A percentile compares a stretch with the other conserved stretches of the same genome.
phyloP scores from a whole-genome alignment of 2,888 invertebrate genomes.

The Heteromurus nitidus region DNA sequence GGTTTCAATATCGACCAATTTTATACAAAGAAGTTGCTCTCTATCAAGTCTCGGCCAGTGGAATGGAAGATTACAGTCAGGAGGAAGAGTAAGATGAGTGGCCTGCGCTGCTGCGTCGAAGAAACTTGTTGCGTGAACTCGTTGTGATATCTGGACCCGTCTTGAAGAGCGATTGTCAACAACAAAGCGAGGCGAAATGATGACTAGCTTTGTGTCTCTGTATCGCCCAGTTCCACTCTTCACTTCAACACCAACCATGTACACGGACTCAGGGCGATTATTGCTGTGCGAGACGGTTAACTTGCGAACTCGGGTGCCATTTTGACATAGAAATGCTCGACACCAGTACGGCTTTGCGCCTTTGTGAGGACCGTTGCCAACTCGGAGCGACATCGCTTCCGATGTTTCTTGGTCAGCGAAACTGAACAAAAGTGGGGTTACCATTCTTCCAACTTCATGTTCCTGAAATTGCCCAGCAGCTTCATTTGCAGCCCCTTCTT shows the following conservation, averaged over 20 bases:
- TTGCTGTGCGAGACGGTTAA: conserved; percentile 77
- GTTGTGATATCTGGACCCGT: conserved; percentile 91
- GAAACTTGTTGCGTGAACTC: conserved; percentile 85
- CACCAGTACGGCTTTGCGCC: conserved; percentile 84
- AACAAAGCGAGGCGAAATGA: conserved; percentile 93
- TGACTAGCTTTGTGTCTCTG: conserved; percentile 92
- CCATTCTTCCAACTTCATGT: conserved; percentile 87
- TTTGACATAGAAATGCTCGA: conserved; percentile 88
- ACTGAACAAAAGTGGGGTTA: conserved; percentile 94
- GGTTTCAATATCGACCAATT: conserved; percentile 82
- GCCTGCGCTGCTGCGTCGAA: conserved; percentile 84
- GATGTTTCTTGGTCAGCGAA: conserved; percentile 93
- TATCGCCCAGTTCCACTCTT: conserved; percentile 92
- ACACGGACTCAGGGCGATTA: conserved; percentile 82
- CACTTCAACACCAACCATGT: conserved; percentile 92
- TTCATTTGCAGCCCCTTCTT: conserved; percentile 86
- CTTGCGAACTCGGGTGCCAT: conserved; percentile 82
- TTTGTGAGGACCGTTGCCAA: conserved; percentile 83
- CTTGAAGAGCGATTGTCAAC: conserved; percentile 89
- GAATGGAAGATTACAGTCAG: conserved; percentile 94
- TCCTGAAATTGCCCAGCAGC: conserved; percentile 93
- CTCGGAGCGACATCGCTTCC: conserved; percentile 81
- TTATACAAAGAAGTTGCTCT: conserved; percentile 90
- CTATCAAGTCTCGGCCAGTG: conserved; percentile 97
- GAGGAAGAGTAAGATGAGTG: conserved; percentile 86